Evolutionary conservation across 2,113 vertebrate species (phyloP).

Genomic region (Capreolus pygargus): DNA sequence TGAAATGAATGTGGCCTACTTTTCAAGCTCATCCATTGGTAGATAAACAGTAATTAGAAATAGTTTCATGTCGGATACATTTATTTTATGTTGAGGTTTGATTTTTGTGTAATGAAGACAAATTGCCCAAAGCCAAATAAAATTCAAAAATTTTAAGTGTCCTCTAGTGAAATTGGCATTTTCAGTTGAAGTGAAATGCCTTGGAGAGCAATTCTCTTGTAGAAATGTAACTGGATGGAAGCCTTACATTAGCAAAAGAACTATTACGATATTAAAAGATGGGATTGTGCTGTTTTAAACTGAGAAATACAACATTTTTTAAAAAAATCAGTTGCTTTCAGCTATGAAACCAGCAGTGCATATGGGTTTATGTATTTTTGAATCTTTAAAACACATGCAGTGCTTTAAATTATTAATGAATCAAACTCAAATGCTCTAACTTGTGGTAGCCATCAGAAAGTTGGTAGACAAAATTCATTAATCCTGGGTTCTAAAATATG

Average conservation of each 20-base stretch:
- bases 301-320: neutral
- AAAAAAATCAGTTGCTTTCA: neutral
- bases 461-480: neutral
- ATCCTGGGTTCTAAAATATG: neutral
- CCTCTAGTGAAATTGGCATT: constrained; percentile 59
- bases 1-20: neutral
- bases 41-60: constrained; percentile 36
- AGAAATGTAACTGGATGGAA: constrained; percentile 36
- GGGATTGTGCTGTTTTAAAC: neutral
- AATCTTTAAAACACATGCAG: neutral
- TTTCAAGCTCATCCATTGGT: neutral
- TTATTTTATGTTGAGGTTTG: constrained; percentile 21
- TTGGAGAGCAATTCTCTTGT: constrained; percentile 17
- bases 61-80: constrained; percentile 13
- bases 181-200: constrained; percentile 40
- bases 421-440: neutral
- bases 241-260: constrained; percentile 22
- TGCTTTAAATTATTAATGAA: neutral
- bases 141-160: constrained; percentile 5
- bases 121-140: constrained; percentile 13
- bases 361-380: neutral
- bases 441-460: neutral
- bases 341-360: neutral
- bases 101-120: constrained; percentile 52
- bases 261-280: constrained; percentile 10